Evolutionary conservation across 2,113 vertebrate genomes (phyloP).

Genomic region (Cyanoramphus novaezelandiae): DNA sequence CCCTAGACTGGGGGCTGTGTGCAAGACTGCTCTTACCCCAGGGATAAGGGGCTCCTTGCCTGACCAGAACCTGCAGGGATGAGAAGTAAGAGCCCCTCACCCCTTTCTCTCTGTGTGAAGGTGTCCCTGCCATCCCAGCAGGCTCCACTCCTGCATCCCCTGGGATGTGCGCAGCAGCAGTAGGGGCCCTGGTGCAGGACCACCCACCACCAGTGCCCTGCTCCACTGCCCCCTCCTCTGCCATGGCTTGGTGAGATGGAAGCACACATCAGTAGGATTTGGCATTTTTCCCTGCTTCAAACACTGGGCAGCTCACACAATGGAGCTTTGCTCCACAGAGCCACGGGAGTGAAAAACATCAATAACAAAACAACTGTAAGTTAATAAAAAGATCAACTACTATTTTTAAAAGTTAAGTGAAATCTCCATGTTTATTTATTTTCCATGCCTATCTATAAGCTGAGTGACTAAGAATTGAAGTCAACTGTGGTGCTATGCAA

Average conservation of each 20-base stretch:
- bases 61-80: neutral
- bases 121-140: neutral
- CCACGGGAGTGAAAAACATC: neutral
- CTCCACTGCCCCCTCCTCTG: neutral
- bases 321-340: rapidly evolving
- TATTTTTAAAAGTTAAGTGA: neutral
- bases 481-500: neutral
- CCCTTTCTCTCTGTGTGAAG: neutral
- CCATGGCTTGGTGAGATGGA: no score
- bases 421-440: neutral
- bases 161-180: neutral
- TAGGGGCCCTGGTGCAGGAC: neutral
- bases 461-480: neutral
- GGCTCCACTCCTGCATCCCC: neutral
- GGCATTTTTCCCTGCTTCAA: neutral
- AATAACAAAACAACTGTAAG: no score
- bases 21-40: rapidly evolving
- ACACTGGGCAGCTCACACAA: neutral
- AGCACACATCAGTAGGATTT: neutral
- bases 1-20: neutral
- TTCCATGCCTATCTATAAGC: neutral
- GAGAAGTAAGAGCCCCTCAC: neutral
- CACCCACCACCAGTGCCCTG: neutral
- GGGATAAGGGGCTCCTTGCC: neutral
- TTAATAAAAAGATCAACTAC: neutral